Base-by-base conservation (phyloP, 2,797 vertebrate genomes). In the Cossypha heuglini region DNA sequence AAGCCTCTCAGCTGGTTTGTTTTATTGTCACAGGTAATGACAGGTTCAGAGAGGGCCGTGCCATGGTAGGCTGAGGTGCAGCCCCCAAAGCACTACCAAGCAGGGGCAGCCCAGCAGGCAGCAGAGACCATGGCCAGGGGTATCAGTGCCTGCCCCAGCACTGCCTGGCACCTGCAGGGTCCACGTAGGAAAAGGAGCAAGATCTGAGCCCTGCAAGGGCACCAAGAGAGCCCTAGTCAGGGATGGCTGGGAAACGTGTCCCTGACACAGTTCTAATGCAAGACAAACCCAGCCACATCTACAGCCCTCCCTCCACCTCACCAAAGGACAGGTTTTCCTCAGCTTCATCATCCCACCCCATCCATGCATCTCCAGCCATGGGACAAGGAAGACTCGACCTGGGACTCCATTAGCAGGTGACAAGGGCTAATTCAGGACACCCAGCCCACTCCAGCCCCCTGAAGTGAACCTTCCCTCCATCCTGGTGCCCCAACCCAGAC, bases 1-100 rank as follows among this genome's bases (percentile, higher is more conserved):
- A 62, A 74, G 46, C 12, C 79, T 42, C 49, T 75, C 38, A 63
- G 25, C 31, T n/a, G 33, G 28, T 49, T 92, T 52, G 8, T 59
- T 96, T 94, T 74, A 81, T 88, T 93, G 61, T 72, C 69, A 86
- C 66, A 67, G 31, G 13, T 59, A 61, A 86, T 37, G 79, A 76
- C 35, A 68, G 13, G 2, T 35, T 46, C 42, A 49, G 75, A 55
- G 42, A 51, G 35, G 31, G 58, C 37, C n/a, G 13, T 33, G 68
- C 24, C 54, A 49, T 19, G 85, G 22, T 67, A 68, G 59, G 68
- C 35, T 83, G 87, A 48, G 54, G 38, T 42, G 40, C 52, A 84
- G 57, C 13, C n/a, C n/a, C 11, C 55, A 26, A 11, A 40, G 35
- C 38, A n/a, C 38, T 59, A 55, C 45, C 12, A 10, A 58, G 24